Evolutionary conservation across 2,797 vertebrate species (phyloP).

Genomic region (Holocentrus rufus): DNA sequence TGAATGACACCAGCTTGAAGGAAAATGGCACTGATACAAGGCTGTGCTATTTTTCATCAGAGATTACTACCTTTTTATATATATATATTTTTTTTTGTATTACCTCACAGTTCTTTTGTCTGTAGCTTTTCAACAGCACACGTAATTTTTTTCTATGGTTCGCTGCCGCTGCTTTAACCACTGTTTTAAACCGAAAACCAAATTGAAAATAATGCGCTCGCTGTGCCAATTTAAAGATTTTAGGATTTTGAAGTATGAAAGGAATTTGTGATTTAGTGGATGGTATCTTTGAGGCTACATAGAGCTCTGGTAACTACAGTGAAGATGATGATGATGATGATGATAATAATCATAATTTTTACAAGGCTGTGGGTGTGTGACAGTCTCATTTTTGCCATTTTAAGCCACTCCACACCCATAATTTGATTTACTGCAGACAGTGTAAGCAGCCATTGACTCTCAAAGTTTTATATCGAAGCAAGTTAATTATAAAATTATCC

Average conservation of each 20-base stretch:
- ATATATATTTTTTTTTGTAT: background rate
- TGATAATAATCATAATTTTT: conserved; percentile 8
- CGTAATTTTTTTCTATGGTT: conserved; percentile 17
- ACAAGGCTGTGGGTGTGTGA: background rate
- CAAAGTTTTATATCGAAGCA: background rate
- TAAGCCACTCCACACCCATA: background rate
- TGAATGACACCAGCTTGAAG: conserved; percentile 70
- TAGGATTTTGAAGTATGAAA: background rate
- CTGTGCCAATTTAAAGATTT: background rate
- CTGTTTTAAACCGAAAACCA: conserved; percentile 8
- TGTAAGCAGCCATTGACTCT: conserved; percentile 14
- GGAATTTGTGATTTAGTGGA: background rate
- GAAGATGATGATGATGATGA: background rate
- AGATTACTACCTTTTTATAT: conserved; percentile 46
- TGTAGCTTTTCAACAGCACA: conserved; percentile 18
- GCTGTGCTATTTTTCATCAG: conserved; percentile 41
- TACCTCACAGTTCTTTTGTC: conserved; percentile 39
- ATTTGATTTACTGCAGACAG: conserved; percentile 27
- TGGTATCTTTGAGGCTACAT: background rate
- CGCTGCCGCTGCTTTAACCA: conserved; percentile 30
- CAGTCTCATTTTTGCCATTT: conserved; percentile 3
- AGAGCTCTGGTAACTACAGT: background rate
- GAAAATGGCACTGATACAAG: conserved; percentile 57
- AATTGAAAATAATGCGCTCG: background rate
- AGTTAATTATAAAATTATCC: conserved; percentile 6